These are phyloP conservation scores for Lomographa bimaculata DNA, from an alignment of 2,888 invertebrate species.

Conservation along the genomic window DNA sequence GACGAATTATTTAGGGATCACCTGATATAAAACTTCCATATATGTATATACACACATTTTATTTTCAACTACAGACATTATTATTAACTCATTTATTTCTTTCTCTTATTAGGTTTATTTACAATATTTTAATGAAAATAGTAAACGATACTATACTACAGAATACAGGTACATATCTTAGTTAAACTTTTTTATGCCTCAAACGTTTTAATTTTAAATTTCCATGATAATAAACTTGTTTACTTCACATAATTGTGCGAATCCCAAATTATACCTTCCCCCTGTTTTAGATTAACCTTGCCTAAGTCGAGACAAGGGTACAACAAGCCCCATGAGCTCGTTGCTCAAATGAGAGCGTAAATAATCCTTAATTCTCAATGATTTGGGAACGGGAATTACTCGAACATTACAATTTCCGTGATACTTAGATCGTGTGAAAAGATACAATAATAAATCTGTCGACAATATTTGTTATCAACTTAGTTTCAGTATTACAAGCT, in stretches of 20 bases:
- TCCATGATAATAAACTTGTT: slow-evolving; percentile 10
- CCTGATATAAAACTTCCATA: too few relatives aligned
- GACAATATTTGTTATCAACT: too few relatives aligned
- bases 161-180: too few relatives aligned
- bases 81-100: too few relatives aligned
- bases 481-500: too few relatives aligned
- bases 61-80: too few relatives aligned
- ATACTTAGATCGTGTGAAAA: slow-evolving; percentile 30
- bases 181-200: not conserved
- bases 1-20: too few relatives aligned
- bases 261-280: slow-evolving; percentile 19
- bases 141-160: too few relatives aligned
- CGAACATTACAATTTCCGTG: slow-evolving; percentile 40
- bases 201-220: slow-evolving; percentile 3
- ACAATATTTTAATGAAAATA: too few relatives aligned
- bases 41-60: too few relatives aligned
- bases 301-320: slow-evolving; percentile 31
- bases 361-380: slow-evolving; percentile 30
- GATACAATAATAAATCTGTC: too few relatives aligned
- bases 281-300: slow-evolving; percentile 27
- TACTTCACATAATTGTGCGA: slow-evolving; percentile 18
- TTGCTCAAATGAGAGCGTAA: slow-evolving; percentile 33
- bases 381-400: slow-evolving; percentile 52
- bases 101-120: too few relatives aligned
- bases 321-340: slow-evolving; percentile 27